Conservation (phyloP, 1,140 invertebrate genomes). For the Phortica variegata region DNA sequence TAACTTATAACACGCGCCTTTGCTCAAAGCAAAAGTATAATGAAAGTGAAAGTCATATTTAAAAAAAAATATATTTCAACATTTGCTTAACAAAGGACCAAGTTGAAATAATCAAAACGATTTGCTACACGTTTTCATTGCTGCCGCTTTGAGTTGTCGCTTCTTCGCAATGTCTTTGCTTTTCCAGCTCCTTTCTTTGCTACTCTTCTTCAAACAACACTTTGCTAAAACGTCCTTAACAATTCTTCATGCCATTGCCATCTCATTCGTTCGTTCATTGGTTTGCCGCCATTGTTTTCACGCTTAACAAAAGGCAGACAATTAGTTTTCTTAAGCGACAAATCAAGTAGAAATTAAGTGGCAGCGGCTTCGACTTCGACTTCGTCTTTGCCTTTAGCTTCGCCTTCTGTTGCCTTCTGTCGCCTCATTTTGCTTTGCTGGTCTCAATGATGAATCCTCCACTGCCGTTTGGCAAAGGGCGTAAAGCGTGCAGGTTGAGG, state of each 20-base stretch:
- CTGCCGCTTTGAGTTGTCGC: slow-evolving; percentile 6
- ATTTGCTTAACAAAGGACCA: slow-evolving; percentile 13
- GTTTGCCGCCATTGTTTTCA: slow-evolving; percentile 54
- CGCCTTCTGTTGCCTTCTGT: too few relatives aligned
- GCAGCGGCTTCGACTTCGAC: slow-evolving; percentile 23
- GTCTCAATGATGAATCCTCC: neutral
- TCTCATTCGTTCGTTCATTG: too few relatives aligned
- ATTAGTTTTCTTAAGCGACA: slow-evolving; percentile 56
- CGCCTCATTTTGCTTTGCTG: too few relatives aligned
- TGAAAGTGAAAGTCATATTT: too few relatives aligned
- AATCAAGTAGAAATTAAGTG: slow-evolving; percentile 56
- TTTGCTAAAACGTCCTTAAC: slow-evolving; percentile 55
- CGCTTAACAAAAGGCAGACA: slow-evolving; percentile 54
- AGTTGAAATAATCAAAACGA: slow-evolving; percentile 20
- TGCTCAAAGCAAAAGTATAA: too few relatives aligned
- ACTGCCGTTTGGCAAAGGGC: slow-evolving; percentile 10
- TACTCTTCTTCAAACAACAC: slow-evolving; percentile 24
- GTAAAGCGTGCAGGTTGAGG: neutral
- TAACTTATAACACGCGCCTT: too few relatives aligned
- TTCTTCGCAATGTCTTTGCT: neutral
- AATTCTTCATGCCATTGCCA: too few relatives aligned
- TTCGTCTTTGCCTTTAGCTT: too few relatives aligned
- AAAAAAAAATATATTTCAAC: too few relatives aligned
- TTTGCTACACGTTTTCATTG: slow-evolving; percentile 17
- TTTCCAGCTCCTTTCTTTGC: slow-evolving; percentile 1